phyloP scores from a whole-genome alignment of 2,113 vertebrate genomes.

The Prietella phreatophila region DNA sequence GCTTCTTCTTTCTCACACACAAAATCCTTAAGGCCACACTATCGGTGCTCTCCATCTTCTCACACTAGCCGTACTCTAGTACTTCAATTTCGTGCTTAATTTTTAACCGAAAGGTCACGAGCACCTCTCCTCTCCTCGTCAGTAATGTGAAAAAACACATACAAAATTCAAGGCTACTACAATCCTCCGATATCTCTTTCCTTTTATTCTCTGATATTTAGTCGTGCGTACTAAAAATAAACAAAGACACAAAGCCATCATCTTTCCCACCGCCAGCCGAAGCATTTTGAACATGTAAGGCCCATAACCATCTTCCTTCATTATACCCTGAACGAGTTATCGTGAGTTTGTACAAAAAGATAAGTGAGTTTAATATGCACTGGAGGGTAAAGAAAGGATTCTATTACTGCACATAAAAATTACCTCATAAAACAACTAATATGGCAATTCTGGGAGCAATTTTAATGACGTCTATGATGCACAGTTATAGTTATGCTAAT shows the following conservation, averaged over 20 bases:
- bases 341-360: conserved; percentile 95
- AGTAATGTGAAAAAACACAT: not conserved
- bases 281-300: conserved; percentile 55
- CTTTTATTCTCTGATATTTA: not conserved
- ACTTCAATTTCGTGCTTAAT: conserved; percentile 51
- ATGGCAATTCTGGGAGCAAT: conserved; percentile 97
- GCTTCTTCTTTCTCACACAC: conserved; percentile 51
- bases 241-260: conserved; percentile 17
- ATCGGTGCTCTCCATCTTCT: conserved; percentile 25
- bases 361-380: conserved; percentile 99
- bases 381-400: conserved; percentile 98
- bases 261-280: conserved; percentile 50
- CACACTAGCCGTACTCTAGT: not conserved
- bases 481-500: conserved; percentile 98
- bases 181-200: not conserved
- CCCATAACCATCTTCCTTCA: conserved; percentile 63
- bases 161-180: not conserved
- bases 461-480: conserved; percentile 99
- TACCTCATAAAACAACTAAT: conserved; percentile 99
- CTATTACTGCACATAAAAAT: conserved; percentile 98
- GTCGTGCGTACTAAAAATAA: conserved; percentile 2
- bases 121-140: not conserved
- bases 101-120: conserved; percentile 47
- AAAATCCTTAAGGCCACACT: conserved; percentile 34
- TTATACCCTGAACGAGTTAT: conserved; percentile 81